A percentile compares a stretch with the other conserved stretches of the same genome.
These are phyloP conservation scores for Tachina fera DNA, from an alignment of 2,888 invertebrate genomes.

Conservation along the genomic window DNA sequence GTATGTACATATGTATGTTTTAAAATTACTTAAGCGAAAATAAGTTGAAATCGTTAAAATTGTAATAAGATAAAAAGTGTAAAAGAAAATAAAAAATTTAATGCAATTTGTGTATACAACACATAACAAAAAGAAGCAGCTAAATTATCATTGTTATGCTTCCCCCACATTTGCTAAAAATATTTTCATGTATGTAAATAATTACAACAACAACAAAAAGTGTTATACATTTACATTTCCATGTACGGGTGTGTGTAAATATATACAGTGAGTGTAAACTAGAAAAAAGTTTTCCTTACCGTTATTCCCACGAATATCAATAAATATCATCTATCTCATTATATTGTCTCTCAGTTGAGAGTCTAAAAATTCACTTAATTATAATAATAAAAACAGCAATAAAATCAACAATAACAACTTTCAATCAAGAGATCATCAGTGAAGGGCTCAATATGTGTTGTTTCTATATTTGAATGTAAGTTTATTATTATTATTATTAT, in stretches of 20 bases:
- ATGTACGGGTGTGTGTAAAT: not conserved
- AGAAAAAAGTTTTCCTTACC: slow-evolving; percentile 21
- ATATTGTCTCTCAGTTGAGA: slow-evolving; percentile 28
- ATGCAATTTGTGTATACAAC: slow-evolving; percentile 27
- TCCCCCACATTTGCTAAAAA: slow-evolving; percentile 18
- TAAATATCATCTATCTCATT: slow-evolving; percentile 40
- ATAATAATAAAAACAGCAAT: slow-evolving; percentile 25
- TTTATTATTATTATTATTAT: not conserved
- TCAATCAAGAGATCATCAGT: slow-evolving; percentile 5
- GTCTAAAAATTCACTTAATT: slow-evolving; percentile 1
- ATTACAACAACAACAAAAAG: slow-evolving; percentile 3
- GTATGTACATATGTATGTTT: too few relatives aligned
- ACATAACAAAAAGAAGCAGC: slow-evolving; percentile 1
- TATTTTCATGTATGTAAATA: slow-evolving; percentile 20
- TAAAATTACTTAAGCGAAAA: not conserved
- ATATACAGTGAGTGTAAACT: not conserved
- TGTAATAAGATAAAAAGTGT: not conserved
- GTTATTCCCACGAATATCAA: slow-evolving; percentile 49
- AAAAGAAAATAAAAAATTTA: slow-evolving; percentile 6
- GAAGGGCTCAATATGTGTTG: slow-evolving; percentile 6
- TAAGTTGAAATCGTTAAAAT: not conserved
- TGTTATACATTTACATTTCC: not conserved
- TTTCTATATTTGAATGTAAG: slow-evolving; percentile 12
- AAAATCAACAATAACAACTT: slow-evolving; percentile 18
- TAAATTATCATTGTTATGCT: slow-evolving; percentile 32